Conservation (phyloP, 2,113 vertebrate genomes). For the Sorex araneus region DNA sequence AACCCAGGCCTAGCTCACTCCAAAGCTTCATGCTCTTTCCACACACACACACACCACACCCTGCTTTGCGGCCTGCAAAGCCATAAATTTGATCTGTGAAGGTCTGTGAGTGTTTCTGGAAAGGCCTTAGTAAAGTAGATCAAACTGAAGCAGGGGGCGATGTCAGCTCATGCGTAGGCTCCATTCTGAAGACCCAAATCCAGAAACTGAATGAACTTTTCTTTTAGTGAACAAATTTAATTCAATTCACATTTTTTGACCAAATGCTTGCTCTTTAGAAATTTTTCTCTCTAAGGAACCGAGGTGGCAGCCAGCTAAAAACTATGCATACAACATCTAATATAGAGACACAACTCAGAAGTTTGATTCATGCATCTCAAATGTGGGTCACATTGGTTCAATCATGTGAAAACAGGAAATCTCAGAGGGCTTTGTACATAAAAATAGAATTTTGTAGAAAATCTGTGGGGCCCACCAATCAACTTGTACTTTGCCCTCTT, state of each 20-base stretch:
- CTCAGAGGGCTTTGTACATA: not conserved
- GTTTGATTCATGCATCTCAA: not conserved
- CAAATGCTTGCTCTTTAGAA: conserved; percentile 72
- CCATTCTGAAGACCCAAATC: conserved; percentile 60
- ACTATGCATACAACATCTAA: conserved; percentile 59
- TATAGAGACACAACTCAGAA: not conserved
- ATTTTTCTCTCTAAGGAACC: conserved; percentile 75
- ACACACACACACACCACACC: conserved; percentile 52
- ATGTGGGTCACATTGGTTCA: rapidly evolving
- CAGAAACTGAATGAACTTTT: conserved; percentile 52
- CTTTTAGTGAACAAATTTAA: conserved; percentile 23
- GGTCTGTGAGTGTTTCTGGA: conserved; percentile 28
- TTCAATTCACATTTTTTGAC: conserved; percentile 5
- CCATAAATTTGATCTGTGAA: not conserved
- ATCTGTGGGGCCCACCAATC: not conserved
- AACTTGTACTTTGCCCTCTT: not conserved
- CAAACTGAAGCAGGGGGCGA: not conserved
- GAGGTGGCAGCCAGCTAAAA: conserved; percentile 71
- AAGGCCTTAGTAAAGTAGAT: not conserved
- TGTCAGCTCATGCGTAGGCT: conserved; percentile 21
- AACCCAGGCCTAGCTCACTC: not conserved
- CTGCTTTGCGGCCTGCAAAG: conserved; percentile 23
- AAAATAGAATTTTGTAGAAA: not conserved
- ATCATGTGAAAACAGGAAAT: not conserved
- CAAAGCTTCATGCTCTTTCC: conserved; percentile 58